Conservation (phyloP, 2,888 invertebrate species). For the Platycheirus rosarum region DNA sequence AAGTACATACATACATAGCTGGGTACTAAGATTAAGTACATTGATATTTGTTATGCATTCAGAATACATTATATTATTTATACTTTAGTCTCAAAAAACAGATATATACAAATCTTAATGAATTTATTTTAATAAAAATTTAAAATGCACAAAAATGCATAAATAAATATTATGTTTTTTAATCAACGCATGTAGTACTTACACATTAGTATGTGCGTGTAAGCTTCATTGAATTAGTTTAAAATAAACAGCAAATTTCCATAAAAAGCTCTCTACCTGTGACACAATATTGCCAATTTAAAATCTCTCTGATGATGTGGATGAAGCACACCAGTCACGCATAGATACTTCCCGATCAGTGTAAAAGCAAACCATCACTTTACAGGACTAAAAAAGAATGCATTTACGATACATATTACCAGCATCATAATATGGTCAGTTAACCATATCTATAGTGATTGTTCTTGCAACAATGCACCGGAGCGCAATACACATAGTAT, state of each 20-base stretch:
- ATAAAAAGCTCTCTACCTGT: not conserved
- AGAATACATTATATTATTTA: no score
- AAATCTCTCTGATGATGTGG: not conserved
- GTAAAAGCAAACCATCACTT: constrained; percentile 9
- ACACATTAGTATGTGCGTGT: no score
- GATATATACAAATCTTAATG: not conserved
- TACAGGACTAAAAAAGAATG: not conserved
- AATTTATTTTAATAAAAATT: not conserved
- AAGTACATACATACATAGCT: no score
- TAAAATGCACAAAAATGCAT: not conserved
- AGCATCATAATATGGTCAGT: constrained; percentile 37
- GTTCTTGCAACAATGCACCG: constrained; percentile 41
- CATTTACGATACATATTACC: no score
- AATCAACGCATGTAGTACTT: no score
- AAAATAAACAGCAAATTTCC: not conserved
- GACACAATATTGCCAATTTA: not conserved
- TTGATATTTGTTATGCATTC: no score
- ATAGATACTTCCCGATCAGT: not conserved
- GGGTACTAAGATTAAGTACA: no score
- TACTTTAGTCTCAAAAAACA: no score
- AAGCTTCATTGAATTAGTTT: no score
- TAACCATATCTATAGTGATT: constrained; percentile 43
- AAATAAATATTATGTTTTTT: not conserved
- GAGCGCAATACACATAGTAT: not conserved
- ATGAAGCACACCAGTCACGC: not conserved